Evolutionary conservation across 2,797 vertebrate genomes (phyloP).

Genomic region (Lepilemur septentrionalis): DNA sequence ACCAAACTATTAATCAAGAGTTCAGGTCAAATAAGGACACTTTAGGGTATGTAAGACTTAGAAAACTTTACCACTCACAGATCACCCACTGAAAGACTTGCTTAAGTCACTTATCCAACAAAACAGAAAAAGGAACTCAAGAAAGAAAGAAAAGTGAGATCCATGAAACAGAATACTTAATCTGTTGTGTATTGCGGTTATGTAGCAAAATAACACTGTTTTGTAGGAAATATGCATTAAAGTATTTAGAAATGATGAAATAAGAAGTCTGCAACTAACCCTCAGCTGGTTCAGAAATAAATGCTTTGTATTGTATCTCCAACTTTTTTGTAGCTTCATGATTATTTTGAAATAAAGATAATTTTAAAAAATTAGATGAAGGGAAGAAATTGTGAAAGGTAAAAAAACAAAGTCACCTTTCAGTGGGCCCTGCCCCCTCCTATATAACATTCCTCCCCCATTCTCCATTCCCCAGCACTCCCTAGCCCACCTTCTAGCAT

Average conservation of each 20-base stretch:
- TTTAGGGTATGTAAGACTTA: not conserved
- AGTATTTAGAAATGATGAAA: not conserved
- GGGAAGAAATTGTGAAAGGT: not conserved
- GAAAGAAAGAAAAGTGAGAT: not conserved
- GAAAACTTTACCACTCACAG: not conserved
- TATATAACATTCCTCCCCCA: not conserved
- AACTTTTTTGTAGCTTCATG: not conserved
- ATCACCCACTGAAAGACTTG: not conserved
- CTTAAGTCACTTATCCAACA: not conserved
- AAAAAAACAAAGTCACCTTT: not conserved
- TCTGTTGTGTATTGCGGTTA: not conserved
- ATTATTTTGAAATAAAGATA: constrained; percentile 39
- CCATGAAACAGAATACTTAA: not conserved
- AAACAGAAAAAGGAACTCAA: not conserved
- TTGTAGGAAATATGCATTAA: not conserved
- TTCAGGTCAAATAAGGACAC: not conserved
- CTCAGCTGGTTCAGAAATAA: not conserved
- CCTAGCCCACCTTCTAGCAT: not conserved
- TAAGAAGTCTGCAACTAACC: not conserved
- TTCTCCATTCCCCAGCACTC: not conserved
- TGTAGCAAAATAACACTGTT: not conserved
- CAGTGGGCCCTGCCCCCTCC: no score
- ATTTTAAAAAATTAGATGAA: not conserved
- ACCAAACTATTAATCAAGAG: not conserved
- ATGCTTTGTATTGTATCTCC: not conserved